A percentile compares a stretch with the other conserved stretches of the same genome.
Evolutionary conservation across 2,113 vertebrate species (phyloP).

Genomic region (Struthidea cinerea): DNA sequence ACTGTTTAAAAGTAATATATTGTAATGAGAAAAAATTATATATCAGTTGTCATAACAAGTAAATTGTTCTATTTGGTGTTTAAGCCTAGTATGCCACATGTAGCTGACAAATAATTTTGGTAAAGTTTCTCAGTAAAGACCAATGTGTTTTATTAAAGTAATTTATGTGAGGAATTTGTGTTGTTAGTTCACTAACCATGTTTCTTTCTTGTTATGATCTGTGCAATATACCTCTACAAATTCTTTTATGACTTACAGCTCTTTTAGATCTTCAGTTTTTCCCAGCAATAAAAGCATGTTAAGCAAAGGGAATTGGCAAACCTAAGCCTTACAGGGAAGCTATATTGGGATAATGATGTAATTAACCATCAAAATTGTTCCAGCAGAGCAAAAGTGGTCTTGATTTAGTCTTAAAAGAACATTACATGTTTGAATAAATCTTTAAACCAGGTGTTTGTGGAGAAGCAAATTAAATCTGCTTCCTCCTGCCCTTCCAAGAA

Average conservation of each 20-base stretch:
- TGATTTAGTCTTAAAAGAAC: background rate
- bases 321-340: background rate
- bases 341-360: background rate
- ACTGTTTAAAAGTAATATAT: background rate
- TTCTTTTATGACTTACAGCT: background rate
- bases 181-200: background rate
- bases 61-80: background rate
- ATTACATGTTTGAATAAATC: conserved; percentile 14
- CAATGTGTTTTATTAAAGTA: background rate
- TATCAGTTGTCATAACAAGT: background rate
- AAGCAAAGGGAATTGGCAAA: background rate
- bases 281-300: background rate
- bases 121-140: background rate
- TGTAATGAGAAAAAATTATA: background rate
- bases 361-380: conserved; percentile 7
- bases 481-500: background rate
- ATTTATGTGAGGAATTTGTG: background rate
- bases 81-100: background rate
- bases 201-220: background rate
- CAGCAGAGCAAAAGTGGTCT: background rate
- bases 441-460: background rate
- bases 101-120: background rate
- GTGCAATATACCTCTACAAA: background rate
- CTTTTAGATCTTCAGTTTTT: background rate
- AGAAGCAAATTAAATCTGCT: conserved; percentile 12